Base-by-base conservation (phyloP, 2,888 invertebrate species). In the Hetaerina titia region DNA sequence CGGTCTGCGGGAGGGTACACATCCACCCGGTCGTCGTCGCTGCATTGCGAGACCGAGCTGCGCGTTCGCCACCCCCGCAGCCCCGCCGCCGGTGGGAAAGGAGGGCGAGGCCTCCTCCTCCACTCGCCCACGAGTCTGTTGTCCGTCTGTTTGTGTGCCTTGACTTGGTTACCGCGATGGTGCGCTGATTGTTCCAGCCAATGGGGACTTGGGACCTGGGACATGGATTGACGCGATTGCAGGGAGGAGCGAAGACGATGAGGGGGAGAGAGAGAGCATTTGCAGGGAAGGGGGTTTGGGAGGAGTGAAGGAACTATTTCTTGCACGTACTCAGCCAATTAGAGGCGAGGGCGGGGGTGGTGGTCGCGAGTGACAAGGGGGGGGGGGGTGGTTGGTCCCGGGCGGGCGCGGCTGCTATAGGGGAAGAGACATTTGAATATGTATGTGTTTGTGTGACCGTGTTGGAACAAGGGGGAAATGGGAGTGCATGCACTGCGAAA, bases 181-280 rank as follows among this genome's bases (percentile, higher is more conserved):
- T 74, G 92, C 64, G 69, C 92, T 92, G 92, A 92, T 92, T 92
- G 69, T 74, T 57, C 57, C 56, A 92, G 92, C 92, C 92, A 92
- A 92, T 92, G 92, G 92, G 92, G 92, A 22, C 92, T 45, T 45
- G 69, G 56, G 56, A 63, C 45, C 13, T 15, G 56, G 15, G 90
- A 64, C 64, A 22, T 63, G 64, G 69, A n/a, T 92, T 92, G 92
- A 92, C 92, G 92, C 69, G 92, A 69, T 64, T 90, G 90, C 64
- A 64, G 64, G 92, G 92, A 90, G 90, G 90, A 90, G 90, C 90
- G 31, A 45, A 64, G 25, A 45, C 25, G 45, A 92, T 31, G 22
- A 60, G 60, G 56, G 31, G 31, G 31, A 22, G 31, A 31, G 92
- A 56, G 92, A n/a, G 64, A 31, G 90, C 64, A 90, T 25, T 25